These are phyloP conservation scores for Cantharis rufa DNA, from an alignment of 2,888 invertebrate species.

Conservation along the genomic window DNA sequence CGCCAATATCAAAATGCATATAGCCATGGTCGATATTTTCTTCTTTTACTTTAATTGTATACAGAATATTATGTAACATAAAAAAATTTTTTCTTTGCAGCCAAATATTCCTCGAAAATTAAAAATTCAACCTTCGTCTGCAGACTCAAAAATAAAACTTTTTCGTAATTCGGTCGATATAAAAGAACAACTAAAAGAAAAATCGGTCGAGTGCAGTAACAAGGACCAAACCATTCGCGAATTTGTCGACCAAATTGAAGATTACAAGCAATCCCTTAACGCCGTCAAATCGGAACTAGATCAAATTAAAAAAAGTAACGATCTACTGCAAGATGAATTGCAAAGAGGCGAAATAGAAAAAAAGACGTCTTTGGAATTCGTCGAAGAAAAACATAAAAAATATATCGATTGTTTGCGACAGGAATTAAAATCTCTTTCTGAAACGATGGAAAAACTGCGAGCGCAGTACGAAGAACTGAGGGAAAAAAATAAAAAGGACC, in stretches of 20 bases:
- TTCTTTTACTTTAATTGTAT: too few relatives aligned
- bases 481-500: constrained; percentile 19
- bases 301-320: constrained; percentile 51
- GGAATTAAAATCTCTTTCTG: neutral
- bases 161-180: constrained; percentile 30
- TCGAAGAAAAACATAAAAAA: constrained; percentile 22
- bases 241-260: constrained; percentile 58
- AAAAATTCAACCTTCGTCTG: constrained; percentile 40
- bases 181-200: constrained; percentile 57
- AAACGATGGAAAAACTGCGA: constrained; percentile 32
- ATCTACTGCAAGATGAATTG: constrained; percentile 48
- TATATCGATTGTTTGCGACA: constrained; percentile 23
- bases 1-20: neutral
- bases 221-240: constrained; percentile 60
- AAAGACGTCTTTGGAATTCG: neutral
- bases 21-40: too few relatives aligned
- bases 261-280: constrained; percentile 56
- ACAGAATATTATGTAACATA: too few relatives aligned
- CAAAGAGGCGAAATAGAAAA: constrained; percentile 37
- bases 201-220: constrained; percentile 59
- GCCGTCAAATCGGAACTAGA: constrained; percentile 54
- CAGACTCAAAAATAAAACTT: constrained; percentile 25
- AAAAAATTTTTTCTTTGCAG: constrained; percentile 40
- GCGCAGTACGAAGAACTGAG: constrained; percentile 25
- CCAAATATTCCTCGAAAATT: constrained; percentile 37